Conservation (phyloP, 2,797 vertebrate species). For the Gymnoscopelus braueri region DNA sequence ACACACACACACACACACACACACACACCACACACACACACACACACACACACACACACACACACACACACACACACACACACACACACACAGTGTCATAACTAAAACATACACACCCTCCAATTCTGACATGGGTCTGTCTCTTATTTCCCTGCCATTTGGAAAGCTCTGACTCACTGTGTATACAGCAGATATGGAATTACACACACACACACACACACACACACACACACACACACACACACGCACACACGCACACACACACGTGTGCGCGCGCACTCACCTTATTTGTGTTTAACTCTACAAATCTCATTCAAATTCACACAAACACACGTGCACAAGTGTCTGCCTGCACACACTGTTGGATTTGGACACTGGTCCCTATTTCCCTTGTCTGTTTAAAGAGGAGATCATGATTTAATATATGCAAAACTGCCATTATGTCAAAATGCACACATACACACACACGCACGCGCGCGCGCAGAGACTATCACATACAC, state of each 20-base stretch:
- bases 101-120: no score
- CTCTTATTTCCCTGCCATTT: constrained; percentile 61
- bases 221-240: constrained; percentile 2
- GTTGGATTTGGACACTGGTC: constrained; percentile 5
- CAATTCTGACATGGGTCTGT: not conserved
- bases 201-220: constrained; percentile 13
- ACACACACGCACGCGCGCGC: not conserved
- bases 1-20: constrained; percentile 28
- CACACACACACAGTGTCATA: not conserved
- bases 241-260: not conserved
- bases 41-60: constrained; percentile 1
- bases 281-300: not conserved
- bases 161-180: constrained; percentile 39
- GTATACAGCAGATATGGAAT: constrained; percentile 29
- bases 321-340: not conserved
- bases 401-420: constrained; percentile 66
- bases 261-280: not conserved
- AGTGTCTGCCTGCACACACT: constrained; percentile 6
- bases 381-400: constrained; percentile 37
- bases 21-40: not conserved
- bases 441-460: constrained; percentile 47
- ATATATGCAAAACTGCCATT: constrained; percentile 65
- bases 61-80: constrained; percentile 7
- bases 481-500: no score
- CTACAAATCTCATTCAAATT: no score